Evolutionary conservation across 2,888 invertebrate genomes (phyloP), one percentile per base, ranked within the genome.

Genomic region (Phanerotoma sp.): DNA sequence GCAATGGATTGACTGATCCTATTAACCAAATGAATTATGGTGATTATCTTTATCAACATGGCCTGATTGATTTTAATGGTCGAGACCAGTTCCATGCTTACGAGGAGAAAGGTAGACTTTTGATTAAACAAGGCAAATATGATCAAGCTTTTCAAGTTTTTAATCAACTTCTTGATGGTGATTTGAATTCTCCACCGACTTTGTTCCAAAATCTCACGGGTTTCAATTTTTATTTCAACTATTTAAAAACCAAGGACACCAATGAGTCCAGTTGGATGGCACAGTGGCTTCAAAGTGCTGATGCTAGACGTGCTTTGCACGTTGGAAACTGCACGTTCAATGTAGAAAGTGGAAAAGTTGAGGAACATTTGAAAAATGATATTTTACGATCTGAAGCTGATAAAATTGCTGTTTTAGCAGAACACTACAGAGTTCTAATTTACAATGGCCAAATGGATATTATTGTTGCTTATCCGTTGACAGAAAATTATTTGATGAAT

Each of bases 381-480:
- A 81, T 93, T 0, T 89, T 93, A 88, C 84, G 90, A 68, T 88
- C 89, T 0, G 86, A 92, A 6, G 88, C 89, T 5, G 83, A 84
- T 0, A 86, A 86, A 83, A 79, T 92, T 51, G 80, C 84, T 0
- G 86, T 87, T 64, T 77, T 93, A 0, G 71, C 91, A 1, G 80
- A 85, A 32, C 77, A 85, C 64, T 89, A 88, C 67, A 80, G 82
- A 72, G 84, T 93, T 13, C 82, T 95, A 40, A 82, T 94, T 57
- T 96, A 95, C 74, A 94, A 87, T 71, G 96, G 96, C 0, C 95
- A 96, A 71, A 74, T 96, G 61, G 96, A 96, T 74, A 88, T 96
- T 11, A 93, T 95, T 60, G 91, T 94, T 0, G 92, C 93, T 0
- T 92, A 93, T 77, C 92, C 93, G 0, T 72, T 92, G 46, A 94